phyloP scores from a whole-genome alignment of 2,888 invertebrate species.

The Cosmopolites sordidus region DNA sequence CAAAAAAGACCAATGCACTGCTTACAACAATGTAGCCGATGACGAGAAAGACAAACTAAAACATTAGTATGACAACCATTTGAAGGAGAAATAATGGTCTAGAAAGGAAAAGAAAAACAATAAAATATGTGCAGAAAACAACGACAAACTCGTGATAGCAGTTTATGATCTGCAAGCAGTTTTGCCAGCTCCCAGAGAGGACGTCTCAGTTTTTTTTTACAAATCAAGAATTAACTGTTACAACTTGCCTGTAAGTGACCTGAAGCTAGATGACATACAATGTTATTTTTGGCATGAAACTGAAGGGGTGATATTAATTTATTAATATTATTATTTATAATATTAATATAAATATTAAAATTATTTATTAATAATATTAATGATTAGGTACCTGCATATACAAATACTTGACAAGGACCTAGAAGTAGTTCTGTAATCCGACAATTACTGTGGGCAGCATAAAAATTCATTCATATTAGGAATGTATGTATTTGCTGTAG shows the following conservation, averaged over 20 bases:
- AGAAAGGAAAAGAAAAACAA: conserved; percentile 9
- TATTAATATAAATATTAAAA: too few species aligned
- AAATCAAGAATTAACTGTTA: conserved; percentile 21
- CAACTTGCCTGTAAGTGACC: too few species aligned
- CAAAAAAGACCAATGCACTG: conserved; percentile 16
- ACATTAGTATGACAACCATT: neutral
- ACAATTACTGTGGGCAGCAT: conserved; percentile 1
- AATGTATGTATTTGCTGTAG: neutral
- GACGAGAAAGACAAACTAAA: conserved; percentile 9
- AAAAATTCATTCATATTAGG: conserved; percentile 4
- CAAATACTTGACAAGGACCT: neutral
- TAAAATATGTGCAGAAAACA: conserved; percentile 8
- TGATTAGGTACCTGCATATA: neutral
- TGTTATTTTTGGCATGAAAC: too few species aligned
- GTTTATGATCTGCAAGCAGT: conserved; percentile 22
- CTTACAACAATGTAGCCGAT: conserved; percentile 8
- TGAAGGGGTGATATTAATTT: too few species aligned
- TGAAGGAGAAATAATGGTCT: neutral
- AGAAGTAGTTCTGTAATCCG: neutral
- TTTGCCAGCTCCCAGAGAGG: conserved; percentile 11
- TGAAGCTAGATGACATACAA: too few species aligned
- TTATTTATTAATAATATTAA: too few species aligned
- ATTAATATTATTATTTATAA: too few species aligned
- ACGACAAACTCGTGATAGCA: conserved; percentile 2
- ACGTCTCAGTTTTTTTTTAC: conserved; percentile 12